phyloP scores from a whole-genome alignment of 2,113 vertebrate species.

The Hydrolagus affinis region DNA sequence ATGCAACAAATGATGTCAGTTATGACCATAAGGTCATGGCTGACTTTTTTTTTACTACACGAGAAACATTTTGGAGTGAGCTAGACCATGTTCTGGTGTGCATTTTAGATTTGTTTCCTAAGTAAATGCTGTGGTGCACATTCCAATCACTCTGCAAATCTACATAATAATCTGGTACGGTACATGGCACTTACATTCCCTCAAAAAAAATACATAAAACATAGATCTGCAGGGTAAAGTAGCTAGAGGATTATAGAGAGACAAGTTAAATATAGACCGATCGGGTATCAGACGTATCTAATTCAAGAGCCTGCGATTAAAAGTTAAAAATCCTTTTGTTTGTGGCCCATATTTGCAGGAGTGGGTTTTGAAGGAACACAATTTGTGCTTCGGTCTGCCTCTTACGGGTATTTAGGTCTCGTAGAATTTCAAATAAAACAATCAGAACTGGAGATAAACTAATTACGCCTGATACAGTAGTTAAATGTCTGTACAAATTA shows the following conservation, averaged over 20 bases:
- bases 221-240: background rate
- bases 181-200: background rate
- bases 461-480: conserved; percentile 41
- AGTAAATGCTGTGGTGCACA: too few relatives aligned
- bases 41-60: too few relatives aligned
- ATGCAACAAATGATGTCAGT: too few relatives aligned
- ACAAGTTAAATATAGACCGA: background rate
- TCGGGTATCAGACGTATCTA: background rate
- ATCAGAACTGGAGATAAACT: conserved; percentile 18
- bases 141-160: background rate
- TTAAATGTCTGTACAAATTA: conserved; percentile 45
- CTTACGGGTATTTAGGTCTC: conserved; percentile 9
- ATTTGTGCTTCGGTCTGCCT: background rate
- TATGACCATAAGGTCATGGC: too few relatives aligned
- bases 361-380: background rate
- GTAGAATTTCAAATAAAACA: conserved; percentile 26
- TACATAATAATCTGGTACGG: background rate
- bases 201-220: background rate
- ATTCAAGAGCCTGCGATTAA: background rate
- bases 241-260: background rate
- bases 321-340: background rate
- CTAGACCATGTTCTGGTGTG: too few relatives aligned
- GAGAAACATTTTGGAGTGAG: too few relatives aligned
- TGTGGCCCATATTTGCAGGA: background rate
- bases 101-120: too few relatives aligned